Base-by-base conservation (phyloP, 2,797 vertebrate genomes). In the Rhynchonycteris naso region DNA sequence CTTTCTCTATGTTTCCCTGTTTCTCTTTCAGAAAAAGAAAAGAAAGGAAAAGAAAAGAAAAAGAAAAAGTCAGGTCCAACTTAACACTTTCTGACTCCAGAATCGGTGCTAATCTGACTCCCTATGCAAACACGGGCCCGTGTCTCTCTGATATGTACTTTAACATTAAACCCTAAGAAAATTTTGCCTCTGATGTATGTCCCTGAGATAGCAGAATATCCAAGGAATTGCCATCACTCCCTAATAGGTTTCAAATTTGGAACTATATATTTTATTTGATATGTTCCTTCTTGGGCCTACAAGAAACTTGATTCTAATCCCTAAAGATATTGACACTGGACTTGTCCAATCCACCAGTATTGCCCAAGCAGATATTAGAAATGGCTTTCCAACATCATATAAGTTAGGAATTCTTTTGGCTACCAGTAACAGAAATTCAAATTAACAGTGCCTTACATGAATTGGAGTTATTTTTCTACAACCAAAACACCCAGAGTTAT, bases 211-310 rank as follows among this genome's bases (percentile, higher is more conserved):
- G 11, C 19, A 91, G 7, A 19, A 78, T 61, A 81, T 47, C 68
- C 43, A 71, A 85, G 50, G 4, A 89, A 66, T 13, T 76, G 5
- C 30, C 72, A 35, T 72, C 28, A 24, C 13, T 78, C 52, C 15
- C 11, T 85, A 92, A 83, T 5, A 75, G 33, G 16, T 8, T 59
- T 90, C 56, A 89, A n/a, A 93, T 33, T 21, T 93, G 76, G 22
- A 87, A 85, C 66, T 43, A 58, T 13, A 87, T n/a, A 87, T 92
- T 93, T 85, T 87, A 58, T 72, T 94, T 87, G 22, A 85, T 68
- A 18, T 56, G 21, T 72, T 91, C 72, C 26, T 90, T 72, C 26
- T 65, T 78, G 21, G 16, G 7, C 7, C 10, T 81, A 7, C 0
- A 68, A 33, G 2, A 72, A 90, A 71, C 19, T 80, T 85, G n/a